Base-by-base conservation (phyloP, 2,113 vertebrate species). In the Alouatta palliata region DNA sequence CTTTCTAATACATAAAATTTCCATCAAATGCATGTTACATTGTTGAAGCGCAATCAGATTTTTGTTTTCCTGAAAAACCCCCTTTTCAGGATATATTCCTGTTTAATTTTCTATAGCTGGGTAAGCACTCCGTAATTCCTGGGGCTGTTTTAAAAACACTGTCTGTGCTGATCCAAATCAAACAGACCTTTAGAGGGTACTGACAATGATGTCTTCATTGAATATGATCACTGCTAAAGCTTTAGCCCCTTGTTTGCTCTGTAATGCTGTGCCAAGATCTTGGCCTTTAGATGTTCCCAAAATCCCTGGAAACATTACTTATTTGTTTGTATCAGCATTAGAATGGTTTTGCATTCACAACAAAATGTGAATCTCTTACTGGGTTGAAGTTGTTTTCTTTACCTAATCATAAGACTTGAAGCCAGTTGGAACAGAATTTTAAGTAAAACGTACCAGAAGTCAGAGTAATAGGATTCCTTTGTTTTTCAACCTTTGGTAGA, bases 171-270 rank as follows among this genome's bases (percentile, higher is more conserved):
- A 97, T 97, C 96, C 96, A 96, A 97, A 95, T 77, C 95, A 97
- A 98, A 94, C 87, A 98, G 92, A 82, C 73, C 92, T 95, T 96
- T 0, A 0, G 68, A 92, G 52, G 94, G 91, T 93, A 11, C 94
- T 94, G 97, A 96, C 97, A 95, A 90, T 19, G 82, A 93, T 21
- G 8, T 96, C 97, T 98, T 96, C 97, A 97, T 97, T 84, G 71
- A 76, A 82, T 49, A 35, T n/a, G 19, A 96, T 12, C 0, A 0
- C 19, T 3, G 70, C 66, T 71, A 61, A 70, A 97, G 87, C 70
- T 96, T 82, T 45, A 82, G 58, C 87, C 0, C 21, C 79, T 58
- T 56, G 1, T 97, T 97, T 96, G 94, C 77, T 95, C 84, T 2
- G 0, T 52, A 95, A 88, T 11, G 4, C 54, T 6, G 1, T 19